phyloP scores from a whole-genome alignment of 2,888 invertebrate genomes.

The Stegana nigrithorax region DNA sequence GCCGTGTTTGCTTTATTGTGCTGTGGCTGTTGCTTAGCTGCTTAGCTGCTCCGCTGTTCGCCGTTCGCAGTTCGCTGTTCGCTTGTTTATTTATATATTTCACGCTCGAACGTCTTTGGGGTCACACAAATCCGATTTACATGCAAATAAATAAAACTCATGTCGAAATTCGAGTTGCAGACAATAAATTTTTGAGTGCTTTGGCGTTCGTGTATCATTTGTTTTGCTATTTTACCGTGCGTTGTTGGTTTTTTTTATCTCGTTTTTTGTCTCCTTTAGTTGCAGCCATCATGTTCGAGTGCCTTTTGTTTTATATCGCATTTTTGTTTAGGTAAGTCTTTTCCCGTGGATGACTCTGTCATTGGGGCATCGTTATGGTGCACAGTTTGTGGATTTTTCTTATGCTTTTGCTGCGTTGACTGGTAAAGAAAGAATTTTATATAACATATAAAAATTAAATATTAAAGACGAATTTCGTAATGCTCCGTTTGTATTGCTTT shows the following conservation, averaged over 20 bases:
- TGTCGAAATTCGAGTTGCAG: conserved; percentile 55
- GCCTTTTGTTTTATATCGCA: neutral
- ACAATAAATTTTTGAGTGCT: conserved; percentile 61
- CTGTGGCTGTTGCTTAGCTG: conserved; percentile 18
- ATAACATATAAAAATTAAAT: too few species aligned
- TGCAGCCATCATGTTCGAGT: neutral
- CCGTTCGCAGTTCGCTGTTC: conserved; percentile 18
- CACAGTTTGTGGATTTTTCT: too few species aligned
- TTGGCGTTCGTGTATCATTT: conserved; percentile 36
- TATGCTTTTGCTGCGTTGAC: too few species aligned
- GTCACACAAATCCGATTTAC: conserved; percentile 63
- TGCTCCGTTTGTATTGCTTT: too few species aligned
- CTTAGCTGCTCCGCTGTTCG: too few species aligned
- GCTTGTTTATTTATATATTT: conserved; percentile 47
- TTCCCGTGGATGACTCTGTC: too few species aligned
- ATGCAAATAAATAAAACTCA: conserved; percentile 66
- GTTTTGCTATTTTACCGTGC: neutral
- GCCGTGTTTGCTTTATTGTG: neutral
- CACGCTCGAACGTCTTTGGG: conserved; percentile 55
- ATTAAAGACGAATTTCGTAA: too few species aligned
- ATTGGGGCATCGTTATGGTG: neutral
- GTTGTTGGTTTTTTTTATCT: neutral
- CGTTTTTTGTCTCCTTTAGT: neutral
- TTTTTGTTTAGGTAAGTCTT: too few species aligned
- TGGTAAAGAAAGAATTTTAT: too few species aligned